Evolutionary conservation across 2,113 vertebrate genomes (phyloP).

Genomic region (Poeciliopsis occidentalis): DNA sequence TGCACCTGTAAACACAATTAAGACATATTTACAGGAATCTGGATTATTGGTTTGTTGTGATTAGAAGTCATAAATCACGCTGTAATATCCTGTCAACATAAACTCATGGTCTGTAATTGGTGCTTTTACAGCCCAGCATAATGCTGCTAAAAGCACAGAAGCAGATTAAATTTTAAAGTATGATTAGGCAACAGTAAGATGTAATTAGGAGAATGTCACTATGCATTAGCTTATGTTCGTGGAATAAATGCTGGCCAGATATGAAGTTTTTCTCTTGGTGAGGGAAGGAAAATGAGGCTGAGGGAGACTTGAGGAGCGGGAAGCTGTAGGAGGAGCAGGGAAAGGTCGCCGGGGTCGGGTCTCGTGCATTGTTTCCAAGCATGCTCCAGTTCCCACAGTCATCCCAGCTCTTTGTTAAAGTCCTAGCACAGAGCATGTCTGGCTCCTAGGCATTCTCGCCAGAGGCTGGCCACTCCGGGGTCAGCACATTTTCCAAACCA

Average conservation of each 20-base stretch:
- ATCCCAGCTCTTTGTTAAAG: constrained; percentile 66
- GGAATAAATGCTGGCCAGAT: constrained; percentile 28
- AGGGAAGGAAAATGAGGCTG: not conserved
- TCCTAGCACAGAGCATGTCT: constrained; percentile 48
- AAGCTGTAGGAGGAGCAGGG: constrained; percentile 14
- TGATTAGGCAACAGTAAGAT: constrained; percentile 47
- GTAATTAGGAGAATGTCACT: constrained; percentile 56
- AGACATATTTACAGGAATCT: constrained; percentile 55
- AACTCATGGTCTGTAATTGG: constrained; percentile 54
- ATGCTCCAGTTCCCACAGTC: constrained; percentile 68
- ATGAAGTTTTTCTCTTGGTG: constrained; percentile 14
- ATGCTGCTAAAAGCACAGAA: constrained; percentile 44
- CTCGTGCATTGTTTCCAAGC: constrained; percentile 65
- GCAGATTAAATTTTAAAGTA: constrained; percentile 46
- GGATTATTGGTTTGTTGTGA: constrained; percentile 53
- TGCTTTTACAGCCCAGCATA: constrained; percentile 45
- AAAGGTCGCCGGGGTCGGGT: constrained; percentile 39
- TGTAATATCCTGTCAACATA: constrained; percentile 49
- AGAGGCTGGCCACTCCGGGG: constrained; percentile 55
- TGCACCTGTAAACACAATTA: constrained; percentile 61
- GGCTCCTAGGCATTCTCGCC: constrained; percentile 44
- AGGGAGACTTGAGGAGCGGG: constrained; percentile 7
- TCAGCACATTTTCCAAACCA: constrained; percentile 68
- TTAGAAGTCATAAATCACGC: constrained; percentile 61
- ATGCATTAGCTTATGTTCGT: constrained; percentile 26